Percentiles rank a stretch among this genome's conserved stretches.
phyloP scores from a whole-genome alignment of 2,113 vertebrate species.

The Taxidea taxus region DNA sequence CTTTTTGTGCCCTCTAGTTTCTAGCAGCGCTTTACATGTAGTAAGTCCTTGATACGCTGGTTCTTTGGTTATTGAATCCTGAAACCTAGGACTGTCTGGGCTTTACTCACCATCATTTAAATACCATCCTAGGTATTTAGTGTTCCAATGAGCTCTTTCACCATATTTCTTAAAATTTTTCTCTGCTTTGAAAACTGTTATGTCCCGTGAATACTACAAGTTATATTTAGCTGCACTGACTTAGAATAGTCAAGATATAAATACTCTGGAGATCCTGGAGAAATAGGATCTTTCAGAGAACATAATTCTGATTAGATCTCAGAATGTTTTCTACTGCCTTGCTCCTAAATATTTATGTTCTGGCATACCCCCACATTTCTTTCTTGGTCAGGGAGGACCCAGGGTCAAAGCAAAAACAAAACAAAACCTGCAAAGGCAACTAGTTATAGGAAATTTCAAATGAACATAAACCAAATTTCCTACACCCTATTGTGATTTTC shows the following conservation, averaged over 20 bases:
- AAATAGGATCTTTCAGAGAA: neutral
- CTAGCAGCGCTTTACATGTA: accelerated
- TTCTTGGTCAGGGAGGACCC: neutral
- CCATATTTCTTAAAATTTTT: neutral
- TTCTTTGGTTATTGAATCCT: accelerated
- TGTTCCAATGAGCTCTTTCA: neutral
- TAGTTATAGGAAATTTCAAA: neutral
- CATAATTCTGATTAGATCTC: no score
- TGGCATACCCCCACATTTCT: neutral
- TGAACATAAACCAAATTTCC: neutral
- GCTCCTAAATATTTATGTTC: neutral
- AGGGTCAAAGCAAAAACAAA: neutral
- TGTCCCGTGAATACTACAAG: neutral
- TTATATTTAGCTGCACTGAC: neutral
- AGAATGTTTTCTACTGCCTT: neutral
- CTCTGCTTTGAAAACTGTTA: neutral
- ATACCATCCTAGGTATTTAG: neutral
- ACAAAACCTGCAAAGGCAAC: neutral
- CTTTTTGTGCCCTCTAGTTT: neutral
- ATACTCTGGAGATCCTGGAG: neutral
- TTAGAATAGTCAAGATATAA: neutral
- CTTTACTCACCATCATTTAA: no score
- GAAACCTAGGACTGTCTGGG: neutral
- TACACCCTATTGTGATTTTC: neutral
- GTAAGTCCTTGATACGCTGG: accelerated